Conservation (phyloP, 2,797 vertebrate genomes). For the Chaetodon trifasciatus region DNA sequence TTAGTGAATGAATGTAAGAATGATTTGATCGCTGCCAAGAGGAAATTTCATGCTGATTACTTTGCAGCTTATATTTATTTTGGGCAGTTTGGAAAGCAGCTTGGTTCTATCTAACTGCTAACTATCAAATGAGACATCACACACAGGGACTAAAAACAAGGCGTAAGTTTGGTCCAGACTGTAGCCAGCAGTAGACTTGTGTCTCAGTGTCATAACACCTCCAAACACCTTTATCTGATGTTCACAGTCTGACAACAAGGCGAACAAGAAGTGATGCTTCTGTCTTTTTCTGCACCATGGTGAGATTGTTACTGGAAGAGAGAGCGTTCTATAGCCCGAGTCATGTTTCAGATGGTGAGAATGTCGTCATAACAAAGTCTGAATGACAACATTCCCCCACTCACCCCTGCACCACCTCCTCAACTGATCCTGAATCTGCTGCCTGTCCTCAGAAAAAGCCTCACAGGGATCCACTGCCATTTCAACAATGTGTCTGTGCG, state of each 20-base stretch:
- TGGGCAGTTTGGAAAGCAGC: background rate
- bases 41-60: background rate
- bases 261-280: background rate
- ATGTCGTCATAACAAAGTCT: constrained; percentile 19
- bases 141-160: background rate
- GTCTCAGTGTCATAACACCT: background rate
- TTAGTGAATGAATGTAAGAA: background rate
- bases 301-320: background rate
- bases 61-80: background rate
- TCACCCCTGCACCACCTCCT: constrained; percentile 19
- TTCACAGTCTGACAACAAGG: background rate
- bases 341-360: background rate
- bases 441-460: constrained; percentile 27
- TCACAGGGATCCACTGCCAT: constrained; percentile 4
- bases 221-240: background rate
- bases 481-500: constrained; percentile 13
- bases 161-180: background rate
- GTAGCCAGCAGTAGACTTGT: background rate
- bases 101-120: no score
- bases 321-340: background rate
- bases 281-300: background rate
- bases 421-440: constrained; percentile 40
- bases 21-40: background rate
- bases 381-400: constrained; percentile 2
- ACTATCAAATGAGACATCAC: background rate